A percentile compares a stretch with the other conserved stretches of the same genome.
Conservation (phyloP, 1,140 invertebrate genomes). For the Charaxes varanes region DNA sequence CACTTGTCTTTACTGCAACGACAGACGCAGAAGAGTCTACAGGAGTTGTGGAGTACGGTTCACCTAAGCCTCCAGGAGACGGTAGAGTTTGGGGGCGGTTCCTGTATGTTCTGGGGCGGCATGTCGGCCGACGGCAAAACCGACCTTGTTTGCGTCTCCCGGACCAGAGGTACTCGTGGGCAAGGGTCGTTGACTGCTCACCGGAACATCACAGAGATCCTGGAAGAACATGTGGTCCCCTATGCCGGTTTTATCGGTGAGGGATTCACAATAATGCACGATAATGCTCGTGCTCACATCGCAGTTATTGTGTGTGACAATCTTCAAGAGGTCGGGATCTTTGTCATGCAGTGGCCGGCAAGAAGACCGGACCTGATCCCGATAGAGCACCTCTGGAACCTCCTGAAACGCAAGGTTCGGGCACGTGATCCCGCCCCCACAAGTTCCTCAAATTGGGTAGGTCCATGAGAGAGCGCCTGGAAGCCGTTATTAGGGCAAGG, state of each 20-base stretch:
- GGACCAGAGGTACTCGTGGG: conserved; percentile 4
- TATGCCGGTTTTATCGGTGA: background rate
- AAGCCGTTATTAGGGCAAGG: no score
- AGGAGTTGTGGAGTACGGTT: no score
- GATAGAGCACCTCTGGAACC: conserved; percentile 1
- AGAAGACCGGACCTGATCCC: background rate
- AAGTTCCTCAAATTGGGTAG: background rate
- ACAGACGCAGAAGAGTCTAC: no score
- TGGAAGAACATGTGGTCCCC: background rate
- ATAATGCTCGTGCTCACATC: background rate
- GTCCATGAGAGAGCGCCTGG: no score
- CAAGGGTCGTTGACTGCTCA: conserved; percentile 9
- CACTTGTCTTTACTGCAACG: no score
- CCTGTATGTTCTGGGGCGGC: conserved; percentile 20
- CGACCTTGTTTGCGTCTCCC: conserved; percentile 17
- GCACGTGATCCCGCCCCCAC: conserved; percentile 1
- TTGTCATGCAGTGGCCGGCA: conserved; percentile 5
- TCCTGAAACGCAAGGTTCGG: background rate
- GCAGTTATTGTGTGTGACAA: no score
- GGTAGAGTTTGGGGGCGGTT: no score
- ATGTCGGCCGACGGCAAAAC: conserved; percentile 16
- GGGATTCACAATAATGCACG: background rate
- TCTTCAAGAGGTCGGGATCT: no score
- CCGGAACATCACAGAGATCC: conserved; percentile 4
- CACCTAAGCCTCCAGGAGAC: no score